Evolutionary conservation across 2,888 invertebrate genomes (phyloP).

Genomic region (Ariolimax columbianus): DNA sequence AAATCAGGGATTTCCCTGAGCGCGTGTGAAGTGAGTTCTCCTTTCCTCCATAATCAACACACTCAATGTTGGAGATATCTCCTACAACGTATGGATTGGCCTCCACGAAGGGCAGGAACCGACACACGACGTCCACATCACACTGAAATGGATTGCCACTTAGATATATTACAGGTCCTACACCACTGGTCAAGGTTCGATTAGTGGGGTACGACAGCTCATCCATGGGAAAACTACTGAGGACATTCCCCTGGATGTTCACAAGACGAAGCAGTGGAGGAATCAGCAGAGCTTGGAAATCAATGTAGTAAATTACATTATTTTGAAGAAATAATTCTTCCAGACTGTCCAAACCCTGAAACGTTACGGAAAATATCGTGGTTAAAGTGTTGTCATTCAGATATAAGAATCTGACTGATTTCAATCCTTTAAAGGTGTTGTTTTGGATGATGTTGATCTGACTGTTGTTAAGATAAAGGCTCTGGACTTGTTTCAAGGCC

Average conservation of each 20-base stretch:
- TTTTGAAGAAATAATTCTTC: constrained; percentile 56
- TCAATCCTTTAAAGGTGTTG: constrained; percentile 63
- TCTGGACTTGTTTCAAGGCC: constrained; percentile 47
- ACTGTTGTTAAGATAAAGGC: constrained; percentile 61
- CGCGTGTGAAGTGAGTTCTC: not conserved
- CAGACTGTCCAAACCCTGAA: constrained; percentile 57
- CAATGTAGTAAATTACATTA: constrained; percentile 58
- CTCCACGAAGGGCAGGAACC: constrained; percentile 47
- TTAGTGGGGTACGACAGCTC: constrained; percentile 7
- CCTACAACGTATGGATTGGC: constrained; percentile 27
- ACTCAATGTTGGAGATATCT: constrained; percentile 31
- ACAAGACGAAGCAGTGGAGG: constrained; percentile 53
- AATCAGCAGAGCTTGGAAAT: constrained; percentile 54
- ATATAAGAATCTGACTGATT: constrained; percentile 56
- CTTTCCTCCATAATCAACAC: not conserved
- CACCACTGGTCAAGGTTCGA: not conserved
- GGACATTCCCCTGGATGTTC: constrained; percentile 54
- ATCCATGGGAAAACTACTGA: constrained; percentile 38
- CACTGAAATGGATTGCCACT: constrained; percentile 55
- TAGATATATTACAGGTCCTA: constrained; percentile 18
- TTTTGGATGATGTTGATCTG: constrained; percentile 59
- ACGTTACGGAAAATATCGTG: constrained; percentile 56
- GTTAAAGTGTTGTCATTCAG: constrained; percentile 60
- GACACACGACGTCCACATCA: constrained; percentile 51
- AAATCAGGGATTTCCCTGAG: not conserved